Evolutionary conservation across 2,888 invertebrate species (phyloP).

Genomic region (Epirrita christyi): DNA sequence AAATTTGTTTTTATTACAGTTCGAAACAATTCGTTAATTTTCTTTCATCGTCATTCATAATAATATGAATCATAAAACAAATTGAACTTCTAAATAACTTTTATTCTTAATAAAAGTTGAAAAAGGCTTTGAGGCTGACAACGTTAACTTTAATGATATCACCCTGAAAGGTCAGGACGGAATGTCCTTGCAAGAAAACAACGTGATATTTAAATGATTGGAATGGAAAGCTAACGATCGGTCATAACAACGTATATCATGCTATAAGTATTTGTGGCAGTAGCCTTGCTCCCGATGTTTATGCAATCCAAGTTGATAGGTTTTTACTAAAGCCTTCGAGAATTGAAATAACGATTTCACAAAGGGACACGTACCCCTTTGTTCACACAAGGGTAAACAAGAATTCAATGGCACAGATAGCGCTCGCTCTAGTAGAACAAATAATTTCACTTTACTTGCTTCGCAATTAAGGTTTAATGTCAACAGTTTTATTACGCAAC

Average conservation of each 20-base stretch:
- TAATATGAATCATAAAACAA: slow-evolving; percentile 8
- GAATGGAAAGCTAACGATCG: slow-evolving; percentile 32
- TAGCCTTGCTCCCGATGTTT: slow-evolving; percentile 53
- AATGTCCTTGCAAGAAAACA: slow-evolving; percentile 35
- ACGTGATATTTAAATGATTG: slow-evolving; percentile 32
- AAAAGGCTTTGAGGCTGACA: slow-evolving; percentile 23
- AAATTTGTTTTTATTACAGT: too few relatives aligned
- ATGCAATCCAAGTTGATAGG: slow-evolving; percentile 32
- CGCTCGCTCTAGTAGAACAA: slow-evolving; percentile 38
- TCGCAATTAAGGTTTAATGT: slow-evolving; percentile 42
- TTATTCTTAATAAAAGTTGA: slow-evolving; percentile 21
- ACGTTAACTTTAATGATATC: slow-evolving; percentile 30
- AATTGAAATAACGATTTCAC: slow-evolving; percentile 27
- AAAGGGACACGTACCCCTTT: slow-evolving; percentile 31
- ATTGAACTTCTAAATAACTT: neutral
- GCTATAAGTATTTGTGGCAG: slow-evolving; percentile 30
- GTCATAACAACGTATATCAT: slow-evolving; percentile 23
- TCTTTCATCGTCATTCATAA: slow-evolving; percentile 8
- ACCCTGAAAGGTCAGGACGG: slow-evolving; percentile 36
- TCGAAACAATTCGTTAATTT: slow-evolving; percentile 17
- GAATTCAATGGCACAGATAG: slow-evolving; percentile 44
- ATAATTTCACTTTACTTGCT: slow-evolving; percentile 38
- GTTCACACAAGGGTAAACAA: slow-evolving; percentile 42
- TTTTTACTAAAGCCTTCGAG: slow-evolving; percentile 39
- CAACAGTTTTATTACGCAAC: slow-evolving; percentile 44